Evolutionary conservation across 2,113 vertebrate species (phyloP).

Genomic region (Hepsetus odoe): DNA sequence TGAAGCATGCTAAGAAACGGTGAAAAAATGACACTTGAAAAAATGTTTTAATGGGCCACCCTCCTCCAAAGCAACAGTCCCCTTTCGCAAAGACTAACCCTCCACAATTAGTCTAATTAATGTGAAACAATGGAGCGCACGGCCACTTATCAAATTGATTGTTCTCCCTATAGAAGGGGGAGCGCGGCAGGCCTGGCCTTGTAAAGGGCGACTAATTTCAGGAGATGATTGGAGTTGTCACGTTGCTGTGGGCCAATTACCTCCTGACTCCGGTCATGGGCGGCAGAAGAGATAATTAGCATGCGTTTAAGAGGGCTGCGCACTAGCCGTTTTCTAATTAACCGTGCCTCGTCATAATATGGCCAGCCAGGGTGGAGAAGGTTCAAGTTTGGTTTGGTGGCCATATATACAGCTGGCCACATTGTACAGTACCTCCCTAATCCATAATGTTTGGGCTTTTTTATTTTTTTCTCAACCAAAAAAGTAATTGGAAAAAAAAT

Average conservation of each 20-base stretch:
- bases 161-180: constrained; percentile 91
- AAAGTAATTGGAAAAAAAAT: background rate
- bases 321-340: constrained; percentile 87
- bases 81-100: constrained; percentile 84
- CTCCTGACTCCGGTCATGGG: constrained; percentile 87
- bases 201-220: constrained; percentile 82
- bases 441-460: background rate
- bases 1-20: background rate
- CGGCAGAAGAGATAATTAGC: constrained; percentile 90
- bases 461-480: background rate
- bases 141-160: constrained; percentile 96
- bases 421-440: background rate
- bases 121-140: constrained; percentile 91
- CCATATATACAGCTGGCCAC: background rate
- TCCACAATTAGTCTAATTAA: constrained; percentile 94
- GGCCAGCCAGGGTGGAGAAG: constrained; percentile 71
- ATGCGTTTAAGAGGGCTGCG: constrained; percentile 83
- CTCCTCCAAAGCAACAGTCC: constrained; percentile 77
- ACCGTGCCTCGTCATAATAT: constrained; percentile 85
- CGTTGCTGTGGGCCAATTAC: constrained; percentile 92
- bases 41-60: constrained; percentile 39
- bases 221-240: constrained; percentile 94
- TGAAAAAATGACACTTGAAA: constrained; percentile 31
- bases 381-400: constrained; percentile 49
- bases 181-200: constrained; percentile 86